Conservation (phyloP, 2,888 invertebrate species). For the Nemurella pictetii region DNA sequence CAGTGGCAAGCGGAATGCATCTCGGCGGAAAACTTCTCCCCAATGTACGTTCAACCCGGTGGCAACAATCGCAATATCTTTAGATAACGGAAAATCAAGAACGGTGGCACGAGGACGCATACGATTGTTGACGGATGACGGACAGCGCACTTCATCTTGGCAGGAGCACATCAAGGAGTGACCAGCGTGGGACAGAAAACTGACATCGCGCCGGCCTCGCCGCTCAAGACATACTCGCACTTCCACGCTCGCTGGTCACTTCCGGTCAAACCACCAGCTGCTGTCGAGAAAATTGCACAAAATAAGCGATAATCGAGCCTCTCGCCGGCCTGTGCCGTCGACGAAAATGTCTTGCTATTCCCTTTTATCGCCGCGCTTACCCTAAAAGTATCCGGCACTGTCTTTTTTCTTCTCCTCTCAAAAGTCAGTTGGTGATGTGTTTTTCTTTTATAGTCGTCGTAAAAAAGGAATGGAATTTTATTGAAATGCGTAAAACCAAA, state of each 20-base stretch:
- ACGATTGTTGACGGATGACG: not conserved
- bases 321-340: not conserved
- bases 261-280: not conserved
- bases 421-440: not conserved
- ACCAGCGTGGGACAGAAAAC: not conserved
- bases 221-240: not conserved
- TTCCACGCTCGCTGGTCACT: not conserved
- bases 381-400: not conserved
- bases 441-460: not conserved
- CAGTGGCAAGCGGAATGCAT: not conserved
- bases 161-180: not conserved
- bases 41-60: not conserved
- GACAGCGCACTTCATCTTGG: slow-evolving; percentile 1
- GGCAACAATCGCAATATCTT: slow-evolving; percentile 3
- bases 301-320: not conserved
- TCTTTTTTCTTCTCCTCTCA: not conserved
- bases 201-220: not conserved
- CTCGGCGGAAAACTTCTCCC: not conserved
- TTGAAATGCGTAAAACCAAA: not conserved
- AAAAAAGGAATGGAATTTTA: not conserved
- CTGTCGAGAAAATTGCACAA: not conserved
- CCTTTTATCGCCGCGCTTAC: not conserved
- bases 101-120: not conserved
- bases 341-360: not conserved
- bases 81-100: slow-evolving; percentile 22